Base-by-base conservation (phyloP, 2,113 vertebrate genomes). In the Paracanthobrama guichenoti region DNA sequence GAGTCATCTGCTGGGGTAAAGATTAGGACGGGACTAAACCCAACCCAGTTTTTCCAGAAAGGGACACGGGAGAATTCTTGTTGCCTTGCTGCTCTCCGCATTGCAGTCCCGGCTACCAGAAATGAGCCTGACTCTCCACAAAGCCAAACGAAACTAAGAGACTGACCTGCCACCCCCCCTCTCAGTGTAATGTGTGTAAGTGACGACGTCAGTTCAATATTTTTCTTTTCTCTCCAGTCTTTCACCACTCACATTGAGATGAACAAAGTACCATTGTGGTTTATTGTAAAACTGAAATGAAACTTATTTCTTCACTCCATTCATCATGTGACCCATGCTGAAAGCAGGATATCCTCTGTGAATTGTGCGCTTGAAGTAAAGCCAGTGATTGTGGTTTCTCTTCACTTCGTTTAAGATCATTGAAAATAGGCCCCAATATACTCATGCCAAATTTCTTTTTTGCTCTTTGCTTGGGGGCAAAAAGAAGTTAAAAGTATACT, bases 11-110 rank as follows among this genome's bases (percentile, higher is more conserved):
- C 53, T 46, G 26, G 31, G 18, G 64, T 57, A 44, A 74, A 66
- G 31, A 31, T 39, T 57, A 44, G 20, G 62, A 59, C 11, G 59
- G 44, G 42, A 83, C 26, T 9, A 69, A 74, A 78, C 42, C n/a
- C 81, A 86, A 66, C 81, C 87, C 64, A 72, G 60, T 72, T 84
- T 84, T 69, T 72, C 62, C 11, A 14, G 11, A n/a, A 35, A n/a
- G 60, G 48, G 59, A n/a, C 26, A 62, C 26, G 1, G 69, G 50
- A 26, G 18, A 44, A 74, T 50, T 24, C 53, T 26, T 50, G 42
- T 71, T 89, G 75, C 64, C n/a, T 69, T 6, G 0, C 22, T 53
- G 44, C 60, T 50, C 20, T 57, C 67, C 26, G 53, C 66, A 48
- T 46, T 86, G 76, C 75, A 77, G 73, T 75, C 46, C 59, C 59